phyloP scores from a whole-genome alignment of 2,888 invertebrate species.

The Ichneumoninae sp. region DNA sequence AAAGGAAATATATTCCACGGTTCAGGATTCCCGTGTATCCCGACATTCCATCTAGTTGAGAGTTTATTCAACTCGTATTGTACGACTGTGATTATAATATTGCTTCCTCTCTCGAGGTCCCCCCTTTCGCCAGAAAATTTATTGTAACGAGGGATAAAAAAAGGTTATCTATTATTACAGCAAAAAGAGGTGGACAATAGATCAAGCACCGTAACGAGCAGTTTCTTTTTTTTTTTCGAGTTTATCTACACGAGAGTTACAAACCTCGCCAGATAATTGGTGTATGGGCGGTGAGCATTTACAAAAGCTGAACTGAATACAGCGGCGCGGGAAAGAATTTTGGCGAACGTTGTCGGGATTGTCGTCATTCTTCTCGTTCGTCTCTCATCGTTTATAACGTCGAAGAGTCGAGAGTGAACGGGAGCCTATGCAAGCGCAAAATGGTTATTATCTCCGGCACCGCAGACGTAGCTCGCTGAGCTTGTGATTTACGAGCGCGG shows the following conservation, averaged over 20 bases:
- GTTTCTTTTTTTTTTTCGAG: conserved; percentile 32
- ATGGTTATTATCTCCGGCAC: conserved; percentile 80
- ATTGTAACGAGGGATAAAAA: conserved; percentile 33
- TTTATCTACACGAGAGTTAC: conserved; percentile 13
- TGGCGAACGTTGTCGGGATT: conserved; percentile 49
- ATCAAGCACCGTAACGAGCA: conserved; percentile 23
- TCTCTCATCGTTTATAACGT: conserved; percentile 60
- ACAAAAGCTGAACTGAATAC: conserved; percentile 46
- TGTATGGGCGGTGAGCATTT: conserved; percentile 15
- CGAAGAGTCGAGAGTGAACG: conserved; percentile 30
- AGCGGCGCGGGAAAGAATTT: conserved; percentile 3
- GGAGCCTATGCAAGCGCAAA: conserved; percentile 79
- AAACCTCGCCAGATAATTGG: conserved; percentile 38
- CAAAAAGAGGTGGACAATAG: conserved; percentile 18
- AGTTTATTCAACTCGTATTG: conserved; percentile 38
- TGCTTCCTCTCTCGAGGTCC: conserved; percentile 16
- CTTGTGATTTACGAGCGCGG: conserved; percentile 77
- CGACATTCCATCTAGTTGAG: background rate
- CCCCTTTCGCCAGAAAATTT: conserved; percentile 4
- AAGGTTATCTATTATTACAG: conserved; percentile 1
- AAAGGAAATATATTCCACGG: conserved; percentile 40
- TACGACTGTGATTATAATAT: conserved; percentile 50
- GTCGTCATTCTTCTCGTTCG: conserved; percentile 40
- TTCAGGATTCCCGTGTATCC: conserved; percentile 18
- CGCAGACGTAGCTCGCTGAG: conserved; percentile 77